phyloP scores from a whole-genome alignment of 2,888 invertebrate genomes.

The Liopterus haemorrhoidalis region DNA sequence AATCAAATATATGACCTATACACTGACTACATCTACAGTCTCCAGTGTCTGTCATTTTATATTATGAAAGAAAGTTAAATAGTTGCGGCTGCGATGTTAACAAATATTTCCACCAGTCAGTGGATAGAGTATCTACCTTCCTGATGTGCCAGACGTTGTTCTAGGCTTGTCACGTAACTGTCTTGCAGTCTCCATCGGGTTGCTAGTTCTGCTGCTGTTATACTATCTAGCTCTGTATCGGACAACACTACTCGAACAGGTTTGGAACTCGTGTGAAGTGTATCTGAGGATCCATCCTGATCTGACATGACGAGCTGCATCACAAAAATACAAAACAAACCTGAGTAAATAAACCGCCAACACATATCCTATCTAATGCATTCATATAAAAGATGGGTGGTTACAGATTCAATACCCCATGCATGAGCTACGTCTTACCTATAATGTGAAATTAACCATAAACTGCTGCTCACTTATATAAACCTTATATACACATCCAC shows the following conservation, averaged over 20 bases:
- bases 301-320: constrained; percentile 21
- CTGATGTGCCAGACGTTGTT: constrained; percentile 67
- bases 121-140: constrained; percentile 60
- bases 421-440: neutral
- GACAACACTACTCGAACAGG: constrained; percentile 56
- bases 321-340: neutral
- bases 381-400: too few species aligned
- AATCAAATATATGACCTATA: constrained; percentile 18
- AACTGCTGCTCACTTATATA: neutral
- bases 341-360: neutral
- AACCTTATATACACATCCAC: too few species aligned
- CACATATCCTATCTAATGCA: neutral
- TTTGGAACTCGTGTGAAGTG: constrained; percentile 48
- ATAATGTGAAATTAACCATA: neutral
- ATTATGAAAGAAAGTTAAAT: constrained; percentile 13
- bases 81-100: constrained; percentile 23
- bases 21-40: constrained; percentile 24
- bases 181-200: constrained; percentile 71
- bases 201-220: constrained; percentile 60
- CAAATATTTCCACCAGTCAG: constrained; percentile 35
- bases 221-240: constrained; percentile 58
- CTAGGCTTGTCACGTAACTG: constrained; percentile 67
- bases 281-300: constrained; percentile 26
- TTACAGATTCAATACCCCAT: neutral
- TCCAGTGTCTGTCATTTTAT: constrained; percentile 23